These are phyloP conservation scores for Neoniphon sammara DNA, from an alignment of 2,797 vertebrate species.

Conservation along the genomic window DNA sequence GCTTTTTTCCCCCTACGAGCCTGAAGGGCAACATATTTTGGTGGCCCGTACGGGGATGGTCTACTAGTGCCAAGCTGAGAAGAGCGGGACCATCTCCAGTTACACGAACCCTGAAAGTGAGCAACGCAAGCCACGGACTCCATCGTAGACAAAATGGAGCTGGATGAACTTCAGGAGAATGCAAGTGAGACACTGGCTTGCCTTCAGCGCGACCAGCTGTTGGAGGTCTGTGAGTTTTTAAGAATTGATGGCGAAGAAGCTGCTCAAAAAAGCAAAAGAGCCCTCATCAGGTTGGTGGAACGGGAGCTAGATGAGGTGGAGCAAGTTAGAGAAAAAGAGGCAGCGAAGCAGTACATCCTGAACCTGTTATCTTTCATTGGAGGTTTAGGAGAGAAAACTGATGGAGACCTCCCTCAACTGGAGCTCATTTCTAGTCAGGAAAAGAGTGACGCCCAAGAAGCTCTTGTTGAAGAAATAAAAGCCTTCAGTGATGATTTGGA, in stretches of 20 bases:
- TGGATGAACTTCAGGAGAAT: neutral
- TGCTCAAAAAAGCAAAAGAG: too few species aligned
- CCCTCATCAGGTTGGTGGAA: neutral
- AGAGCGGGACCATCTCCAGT: neutral
- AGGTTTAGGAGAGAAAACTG: neutral
- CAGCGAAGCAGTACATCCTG: too few species aligned
- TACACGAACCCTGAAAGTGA: neutral
- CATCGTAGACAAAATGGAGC: neutral
- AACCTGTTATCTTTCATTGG: too few species aligned
- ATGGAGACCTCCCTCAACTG: too few species aligned
- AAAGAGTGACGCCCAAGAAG: too few species aligned
- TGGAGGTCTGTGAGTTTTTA: neutral
- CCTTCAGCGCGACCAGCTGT: neutral
- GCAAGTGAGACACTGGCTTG: neutral
- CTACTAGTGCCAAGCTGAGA: neutral
- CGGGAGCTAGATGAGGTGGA: neutral
- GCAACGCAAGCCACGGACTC: neutral
- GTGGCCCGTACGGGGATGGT: neutral
- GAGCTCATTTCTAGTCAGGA: too few species aligned
- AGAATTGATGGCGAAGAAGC: too few species aligned
- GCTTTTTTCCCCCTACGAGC: too few species aligned
- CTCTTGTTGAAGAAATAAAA: too few species aligned
- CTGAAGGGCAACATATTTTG: conserved; percentile 5
- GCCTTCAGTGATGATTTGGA: too few species aligned
- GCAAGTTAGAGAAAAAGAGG: too few species aligned